Evolutionary conservation across 1,140 invertebrate genomes (phyloP), one percentile per base, ranked within the genome.

Genomic region (Drosophila lacertosa): DNA sequence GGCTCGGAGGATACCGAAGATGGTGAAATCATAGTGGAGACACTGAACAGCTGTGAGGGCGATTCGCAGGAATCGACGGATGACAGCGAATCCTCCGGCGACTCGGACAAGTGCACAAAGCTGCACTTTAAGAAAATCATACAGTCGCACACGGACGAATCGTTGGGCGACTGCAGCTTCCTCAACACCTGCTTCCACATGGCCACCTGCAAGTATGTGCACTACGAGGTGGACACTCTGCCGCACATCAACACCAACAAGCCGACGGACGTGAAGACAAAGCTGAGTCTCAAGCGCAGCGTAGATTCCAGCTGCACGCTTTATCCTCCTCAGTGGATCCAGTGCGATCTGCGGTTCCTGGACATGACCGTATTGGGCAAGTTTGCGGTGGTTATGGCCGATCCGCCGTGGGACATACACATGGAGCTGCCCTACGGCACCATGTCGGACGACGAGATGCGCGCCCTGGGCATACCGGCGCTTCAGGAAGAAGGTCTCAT

Each of bases 141-240:
- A 69, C 97, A 99, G 91, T 94, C 95, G 65, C 98, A 99, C 91
- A 99, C 98, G 0, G 98, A 99, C 91, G 98, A 99, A 92, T 95
- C 96, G 0, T 93, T 99, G 4, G 98, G 98, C 0, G 98, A 99
- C 91, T 99, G 98, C 91, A 99, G 98, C 39, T 99, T 99, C 92
- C 93, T 99, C 0, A 99, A 99, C 90, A 99, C 98, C 0, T 99
- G 98, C 91, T 99, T 99, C 90, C 98, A 99, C 90, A 99, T 99
- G 98, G 98, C 99, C 76, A 98, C 96, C 45, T 99, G 98, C 94
- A 99, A 99, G 95, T 98, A 98, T 93, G 97, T 98, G 18, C 97
- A 98, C 91, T 98, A 98, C 91, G 96, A 98, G 92, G 97, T 98
- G 2, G 97, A 98, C 91, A 93, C 93, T 0, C 80, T 92, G 55